Base-by-base conservation (phyloP, 2,888 invertebrate genomes). In the Diogma glabrata region DNA sequence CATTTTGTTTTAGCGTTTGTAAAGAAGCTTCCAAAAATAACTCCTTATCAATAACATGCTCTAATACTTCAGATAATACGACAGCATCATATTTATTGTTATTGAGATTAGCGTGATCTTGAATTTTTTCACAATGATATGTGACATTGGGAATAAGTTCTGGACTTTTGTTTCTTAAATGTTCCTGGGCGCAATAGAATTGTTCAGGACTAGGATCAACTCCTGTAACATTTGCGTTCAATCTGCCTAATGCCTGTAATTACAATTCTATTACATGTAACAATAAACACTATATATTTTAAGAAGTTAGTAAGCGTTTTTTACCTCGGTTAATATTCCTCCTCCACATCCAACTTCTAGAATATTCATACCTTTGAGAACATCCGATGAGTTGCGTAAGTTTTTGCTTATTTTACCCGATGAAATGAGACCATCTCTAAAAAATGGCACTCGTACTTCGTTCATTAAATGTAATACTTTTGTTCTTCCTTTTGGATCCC, bases 321-420 rank as follows among this genome's bases (percentile, higher is more conserved):
- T n/a, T n/a, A n/a, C n/a, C 72, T 87, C 84, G 9, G 82, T 73
- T 4, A 89, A 63, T 52, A 90, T 74, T 1, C 93, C 92, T 38
- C 87, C 95, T 23, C 96, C 96, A 70, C 95, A 94, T 0, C 95
- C 96, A 51, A 93, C 82, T 73, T 96, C 95, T 22, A 93, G 66
- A 51, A 95, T 77, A 24, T 74, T 75, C 20, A 82, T 65, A 12
- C 79, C 81, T 56, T 74, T 66, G 24, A 94, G 67, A 1, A 89
- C 85, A n/a, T 66, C 63, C 3, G 72, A 58, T 14, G 71, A 72
- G 55, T 73, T 70, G 47, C 71, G 57, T 38, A 67, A 65, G 28
- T 63, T 58, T n/a, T 66, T 57, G 10, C 66, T 56, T 17, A 72
- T 60, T 50, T 52, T 56, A 24, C 72, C 72, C 20, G 70, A 69